Evolutionary conservation across 2,888 invertebrate genomes (phyloP).

Genomic region (Craniophora ligustri): DNA sequence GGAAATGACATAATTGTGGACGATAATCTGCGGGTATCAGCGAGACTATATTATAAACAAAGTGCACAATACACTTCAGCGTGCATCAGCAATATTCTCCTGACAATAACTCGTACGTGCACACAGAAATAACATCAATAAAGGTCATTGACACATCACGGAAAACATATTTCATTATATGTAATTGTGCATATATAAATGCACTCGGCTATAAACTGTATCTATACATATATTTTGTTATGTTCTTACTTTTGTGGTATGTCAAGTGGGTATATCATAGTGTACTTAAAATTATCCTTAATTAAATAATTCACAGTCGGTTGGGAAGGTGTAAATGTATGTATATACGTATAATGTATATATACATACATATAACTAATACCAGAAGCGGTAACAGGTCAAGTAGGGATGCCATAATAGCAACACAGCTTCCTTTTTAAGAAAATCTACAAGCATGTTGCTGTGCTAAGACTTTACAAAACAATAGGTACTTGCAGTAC

Average conservation of each 20-base stretch:
- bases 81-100: conserved; percentile 38
- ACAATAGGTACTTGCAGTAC: background rate
- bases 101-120: conserved; percentile 36
- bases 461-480: no score
- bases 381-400: no score
- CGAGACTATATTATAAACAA: conserved; percentile 15
- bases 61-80: conserved; percentile 7
- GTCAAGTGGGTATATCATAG: no score
- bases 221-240: conserved; percentile 18
- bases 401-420: no score
- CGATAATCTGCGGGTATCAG: conserved; percentile 2
- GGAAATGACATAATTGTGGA: conserved; percentile 40
- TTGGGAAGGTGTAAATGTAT: no score
- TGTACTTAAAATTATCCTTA: no score
- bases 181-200: conserved; percentile 31
- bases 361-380: no score
- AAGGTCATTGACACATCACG: conserved; percentile 71
- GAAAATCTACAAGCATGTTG: no score
- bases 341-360: no score
- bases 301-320: no score
- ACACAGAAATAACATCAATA: conserved; percentile 61
- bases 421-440: no score
- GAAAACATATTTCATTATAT: conserved; percentile 59
- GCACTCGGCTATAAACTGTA: conserved; percentile 4
- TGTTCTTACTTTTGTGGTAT: no score